Evolutionary conservation across 2,113 vertebrate species (phyloP).

Genomic region (Xiphorhynchus elegans): DNA sequence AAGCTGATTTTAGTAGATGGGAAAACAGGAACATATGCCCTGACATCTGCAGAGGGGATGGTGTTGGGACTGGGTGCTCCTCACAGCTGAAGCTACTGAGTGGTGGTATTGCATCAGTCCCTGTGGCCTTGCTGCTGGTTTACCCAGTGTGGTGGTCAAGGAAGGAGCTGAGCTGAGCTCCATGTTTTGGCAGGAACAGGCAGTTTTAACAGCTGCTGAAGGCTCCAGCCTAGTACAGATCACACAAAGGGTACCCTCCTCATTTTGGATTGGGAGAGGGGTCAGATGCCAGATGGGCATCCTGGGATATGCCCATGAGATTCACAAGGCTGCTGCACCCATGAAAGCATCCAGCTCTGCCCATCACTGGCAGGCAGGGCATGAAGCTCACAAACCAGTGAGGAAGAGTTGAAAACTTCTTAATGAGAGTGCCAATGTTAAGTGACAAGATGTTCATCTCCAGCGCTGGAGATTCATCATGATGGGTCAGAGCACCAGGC

Average conservation of each 20-base stretch:
- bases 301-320: neutral
- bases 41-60: neutral
- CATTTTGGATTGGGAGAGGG: neutral
- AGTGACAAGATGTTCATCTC: neutral
- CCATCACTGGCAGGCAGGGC: neutral
- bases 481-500: neutral
- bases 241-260: neutral
- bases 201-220: neutral
- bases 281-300: too few relatives aligned
- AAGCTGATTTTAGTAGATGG: neutral
- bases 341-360: neutral
- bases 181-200: neutral
- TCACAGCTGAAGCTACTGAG: neutral
- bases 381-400: neutral
- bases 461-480: neutral
- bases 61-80: neutral
- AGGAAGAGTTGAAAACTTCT: neutral
- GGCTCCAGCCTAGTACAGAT: neutral
- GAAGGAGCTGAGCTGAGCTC: neutral
- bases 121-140: neutral
- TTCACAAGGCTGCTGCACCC: accelerated
- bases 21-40: neutral
- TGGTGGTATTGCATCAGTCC: neutral
- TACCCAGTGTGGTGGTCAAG: accelerated
- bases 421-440: neutral